A percentile compares a stretch with the other conserved stretches of the same genome.
These are phyloP conservation scores for Brachymystax lenok DNA, from an alignment of 2,797 vertebrate species.

Conservation along the genomic window DNA sequence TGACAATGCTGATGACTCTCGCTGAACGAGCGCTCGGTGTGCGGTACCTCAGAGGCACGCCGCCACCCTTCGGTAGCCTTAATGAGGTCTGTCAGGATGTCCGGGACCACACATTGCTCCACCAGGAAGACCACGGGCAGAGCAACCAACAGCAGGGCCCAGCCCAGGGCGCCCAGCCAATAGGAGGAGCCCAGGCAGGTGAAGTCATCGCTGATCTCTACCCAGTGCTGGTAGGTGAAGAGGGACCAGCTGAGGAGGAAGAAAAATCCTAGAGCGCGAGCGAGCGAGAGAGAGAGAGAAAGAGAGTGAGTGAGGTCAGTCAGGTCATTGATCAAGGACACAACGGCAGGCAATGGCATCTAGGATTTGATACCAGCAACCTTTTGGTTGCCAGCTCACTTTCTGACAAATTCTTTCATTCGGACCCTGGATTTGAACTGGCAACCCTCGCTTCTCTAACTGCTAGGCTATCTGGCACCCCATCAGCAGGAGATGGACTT, in stretches of 20 bases:
- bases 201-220: conserved; percentile 65
- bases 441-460: no score
- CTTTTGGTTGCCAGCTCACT: no score
- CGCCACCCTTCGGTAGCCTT: conserved; percentile 55
- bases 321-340: neutral
- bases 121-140: conserved; percentile 59
- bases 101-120: conserved; percentile 69
- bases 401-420: no score
- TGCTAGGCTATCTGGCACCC: no score
- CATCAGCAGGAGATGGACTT: no score
- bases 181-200: conserved; percentile 68
- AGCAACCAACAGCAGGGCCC: conserved; percentile 61
- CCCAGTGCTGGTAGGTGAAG: conserved; percentile 74
- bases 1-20: conserved; percentile 29
- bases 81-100: conserved; percentile 68
- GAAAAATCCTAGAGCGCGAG: conserved; percentile 72
- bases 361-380: no score
- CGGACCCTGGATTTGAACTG: no score
- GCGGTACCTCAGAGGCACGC: conserved; percentile 27
- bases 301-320: neutral
- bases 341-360: no score
- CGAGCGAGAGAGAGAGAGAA: neutral
- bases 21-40: conserved; percentile 40
- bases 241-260: conserved; percentile 79
- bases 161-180: conserved; percentile 74